Evolutionary conservation across 1,140 invertebrate genomes (phyloP), one percentile per base, ranked within the genome.

Genomic region (Atta cephalotes): DNA sequence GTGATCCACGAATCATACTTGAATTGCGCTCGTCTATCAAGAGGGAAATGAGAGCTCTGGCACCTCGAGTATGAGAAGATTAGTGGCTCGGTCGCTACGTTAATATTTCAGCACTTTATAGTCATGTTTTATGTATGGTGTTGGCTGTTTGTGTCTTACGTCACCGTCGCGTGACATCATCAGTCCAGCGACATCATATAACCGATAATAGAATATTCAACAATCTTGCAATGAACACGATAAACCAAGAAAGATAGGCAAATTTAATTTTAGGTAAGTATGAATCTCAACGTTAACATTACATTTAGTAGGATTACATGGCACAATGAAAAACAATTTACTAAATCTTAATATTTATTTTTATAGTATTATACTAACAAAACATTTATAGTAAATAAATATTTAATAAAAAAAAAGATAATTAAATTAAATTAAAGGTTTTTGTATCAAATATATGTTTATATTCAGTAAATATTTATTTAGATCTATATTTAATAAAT

Each of bases 161-260:
- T 87, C 80, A 87, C 35, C 78, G 18, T n/a, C 3, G 56, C 49
- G 35, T 87, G 80, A 87, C 62, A 87, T 87, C 86, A 87, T 78
- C 72, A 81, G 28, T 87, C 39, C 31, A 58, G 39, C 39, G 53
- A 84, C 70, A 31, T 71, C 49, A 58, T 28, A 51, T 39, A 39
- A 39, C 10, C 62, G 78, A 87, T 60, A 87, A 87, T 72, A 76
- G 79, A 84, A 74, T 87, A 84, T 87, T 76, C 80, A 66, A 74
- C 16, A 51, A 85, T 49, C 10, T 51, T 85, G 10, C 58, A 49
- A 68, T 31, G 9, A n/a, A 12, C 9, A 10, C 5, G 63, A 49
- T 49, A 62, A 74, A 84, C 31, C 25, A 39, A 62, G 2, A 21
- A 18, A 76, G 53, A 60, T 49, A 49, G 12, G 1, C 4, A 14